These are phyloP conservation scores for Hypomecis punctinalis DNA, from an alignment of 2,888 invertebrate species.

Conservation along the genomic window DNA sequence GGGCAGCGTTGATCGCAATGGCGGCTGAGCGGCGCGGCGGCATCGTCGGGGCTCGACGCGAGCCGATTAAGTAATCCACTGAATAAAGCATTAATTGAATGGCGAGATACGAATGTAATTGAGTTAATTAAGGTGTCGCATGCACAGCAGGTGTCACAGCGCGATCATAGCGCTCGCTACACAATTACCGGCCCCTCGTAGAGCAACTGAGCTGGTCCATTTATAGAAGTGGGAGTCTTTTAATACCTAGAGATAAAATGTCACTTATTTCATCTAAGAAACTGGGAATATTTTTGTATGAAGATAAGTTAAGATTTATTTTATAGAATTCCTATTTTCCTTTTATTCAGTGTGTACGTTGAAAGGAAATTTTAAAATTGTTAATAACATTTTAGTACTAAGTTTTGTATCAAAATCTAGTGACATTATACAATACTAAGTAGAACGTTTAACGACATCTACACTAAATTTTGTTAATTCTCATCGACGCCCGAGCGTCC, in stretches of 20 bases:
- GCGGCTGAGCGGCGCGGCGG: slow-evolving; percentile 20
- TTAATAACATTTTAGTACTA: too few species aligned
- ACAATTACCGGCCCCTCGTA: background rate
- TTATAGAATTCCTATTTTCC: too few species aligned
- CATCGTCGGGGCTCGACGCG: background rate
- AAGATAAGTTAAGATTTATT: too few species aligned
- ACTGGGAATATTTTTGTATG: background rate
- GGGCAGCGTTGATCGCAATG: slow-evolving; percentile 15
- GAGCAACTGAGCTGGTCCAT: background rate
- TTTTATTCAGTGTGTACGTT: too few species aligned
- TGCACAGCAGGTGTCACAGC: slow-evolving; percentile 11
- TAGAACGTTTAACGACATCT: slow-evolving; percentile 8
- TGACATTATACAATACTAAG: background rate
- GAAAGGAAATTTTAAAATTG: too few species aligned
- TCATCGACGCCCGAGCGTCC: slow-evolving; percentile 54
- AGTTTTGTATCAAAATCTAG: too few species aligned
- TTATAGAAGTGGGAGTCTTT: background rate
- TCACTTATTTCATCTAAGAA: background rate
- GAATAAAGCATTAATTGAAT: slow-evolving; percentile 16
- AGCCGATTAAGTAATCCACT: background rate
- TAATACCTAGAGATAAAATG: background rate
- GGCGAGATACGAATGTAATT: slow-evolving; percentile 10
- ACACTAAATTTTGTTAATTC: slow-evolving; percentile 14
- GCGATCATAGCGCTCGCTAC: slow-evolving; percentile 11
- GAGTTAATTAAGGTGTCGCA: slow-evolving; percentile 5